Percentiles rank a stretch among this genome's conserved stretches.
phyloP scores from a whole-genome alignment of 1,140 invertebrate genomes.

The Archivesica marissinica region DNA sequence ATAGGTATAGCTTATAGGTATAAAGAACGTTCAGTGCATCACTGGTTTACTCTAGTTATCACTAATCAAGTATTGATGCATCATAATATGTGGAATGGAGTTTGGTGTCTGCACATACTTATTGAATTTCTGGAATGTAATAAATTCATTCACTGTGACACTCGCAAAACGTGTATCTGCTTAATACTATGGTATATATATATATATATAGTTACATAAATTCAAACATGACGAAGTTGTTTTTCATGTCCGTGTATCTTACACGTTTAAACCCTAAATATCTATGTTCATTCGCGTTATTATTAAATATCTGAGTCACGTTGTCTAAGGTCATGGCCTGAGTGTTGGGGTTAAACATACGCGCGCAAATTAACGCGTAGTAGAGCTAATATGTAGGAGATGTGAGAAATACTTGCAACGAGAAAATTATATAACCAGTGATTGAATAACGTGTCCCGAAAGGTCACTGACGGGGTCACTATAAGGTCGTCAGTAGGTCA shows the following conservation, averaged over 20 bases:
- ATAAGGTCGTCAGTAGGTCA: neutral
- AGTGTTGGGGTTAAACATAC: neutral
- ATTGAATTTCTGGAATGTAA: slow-evolving; percentile 16
- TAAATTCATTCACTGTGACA: slow-evolving; percentile 5
- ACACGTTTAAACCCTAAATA: no score
- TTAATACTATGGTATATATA: no score
- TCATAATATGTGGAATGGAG: neutral
- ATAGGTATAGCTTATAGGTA: no score
- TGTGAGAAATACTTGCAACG: slow-evolving; percentile 1
- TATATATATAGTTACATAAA: no score
- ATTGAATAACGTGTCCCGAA: neutral
- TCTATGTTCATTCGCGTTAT: no score
- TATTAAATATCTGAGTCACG: no score
- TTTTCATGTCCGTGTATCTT: no score
- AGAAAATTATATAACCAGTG: slow-evolving; percentile 3
- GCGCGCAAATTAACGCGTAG: no score
- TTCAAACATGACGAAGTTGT: no score
- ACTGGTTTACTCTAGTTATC: no score
- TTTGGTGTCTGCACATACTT: neutral
- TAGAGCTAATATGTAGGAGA: neutral
- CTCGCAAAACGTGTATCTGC: neutral
- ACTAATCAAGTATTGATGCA: no score
- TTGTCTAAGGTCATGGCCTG: slow-evolving; percentile 1
- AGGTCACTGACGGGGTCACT: neutral
- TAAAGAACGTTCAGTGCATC: no score